A percentile compares a stretch with the other conserved stretches of the same genome.
Conservation (phyloP, 2,113 vertebrate genomes). For the Alethe diademata region DNA sequence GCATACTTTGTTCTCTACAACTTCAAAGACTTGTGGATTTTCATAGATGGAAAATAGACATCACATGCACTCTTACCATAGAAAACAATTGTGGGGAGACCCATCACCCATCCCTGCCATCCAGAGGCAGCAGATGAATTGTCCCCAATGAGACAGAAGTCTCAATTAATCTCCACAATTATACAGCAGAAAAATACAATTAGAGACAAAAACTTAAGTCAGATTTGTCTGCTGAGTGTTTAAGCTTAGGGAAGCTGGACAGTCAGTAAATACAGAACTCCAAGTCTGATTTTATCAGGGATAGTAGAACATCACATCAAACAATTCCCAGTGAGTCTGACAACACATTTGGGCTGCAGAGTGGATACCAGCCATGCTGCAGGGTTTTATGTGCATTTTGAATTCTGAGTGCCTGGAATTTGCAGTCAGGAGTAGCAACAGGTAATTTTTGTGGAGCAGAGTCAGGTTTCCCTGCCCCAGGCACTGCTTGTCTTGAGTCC, state of each 20-base stretch:
- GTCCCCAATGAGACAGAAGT: fast-evolving
- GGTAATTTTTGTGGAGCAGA: background rate
- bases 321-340: background rate
- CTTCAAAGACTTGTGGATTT: background rate
- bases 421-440: background rate
- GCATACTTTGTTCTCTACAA: background rate
- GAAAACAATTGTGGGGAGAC: background rate
- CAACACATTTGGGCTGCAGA: background rate
- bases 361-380: background rate
- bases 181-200: background rate
- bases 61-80: fast-evolving
- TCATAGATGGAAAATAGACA: background rate
- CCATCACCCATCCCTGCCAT: background rate
- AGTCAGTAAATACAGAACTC: background rate
- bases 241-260: background rate
- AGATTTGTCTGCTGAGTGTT: background rate
- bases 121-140: background rate
- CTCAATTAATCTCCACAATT: background rate
- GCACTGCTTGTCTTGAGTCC: background rate
- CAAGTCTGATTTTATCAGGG: background rate
- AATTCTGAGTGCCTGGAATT: background rate
- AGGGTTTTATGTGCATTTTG: background rate
- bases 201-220: background rate
- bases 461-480: background rate
- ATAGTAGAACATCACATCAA: background rate